phyloP scores from a whole-genome alignment of 1,140 invertebrate species.

The Brachionus rubens region DNA sequence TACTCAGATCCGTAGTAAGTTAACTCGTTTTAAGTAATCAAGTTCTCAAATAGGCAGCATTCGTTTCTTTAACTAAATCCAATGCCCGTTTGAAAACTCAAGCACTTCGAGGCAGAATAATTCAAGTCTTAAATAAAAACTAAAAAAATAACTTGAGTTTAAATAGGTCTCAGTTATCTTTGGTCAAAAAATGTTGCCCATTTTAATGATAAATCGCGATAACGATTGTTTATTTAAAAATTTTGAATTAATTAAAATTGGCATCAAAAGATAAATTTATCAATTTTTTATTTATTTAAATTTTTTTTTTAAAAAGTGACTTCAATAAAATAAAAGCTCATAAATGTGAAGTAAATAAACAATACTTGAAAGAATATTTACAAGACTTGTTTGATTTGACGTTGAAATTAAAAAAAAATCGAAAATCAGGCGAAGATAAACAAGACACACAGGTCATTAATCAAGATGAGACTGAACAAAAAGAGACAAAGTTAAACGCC shows the following conservation, averaged over 20 bases:
- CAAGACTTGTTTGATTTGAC: slow-evolving; percentile 16
- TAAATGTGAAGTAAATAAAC: slow-evolving; percentile 29
- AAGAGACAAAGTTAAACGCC: not conserved
- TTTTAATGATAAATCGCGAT: too few relatives aligned
- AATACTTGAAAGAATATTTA: slow-evolving; percentile 20
- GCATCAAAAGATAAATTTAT: slow-evolving; percentile 1
- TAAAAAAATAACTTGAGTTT: not conserved
- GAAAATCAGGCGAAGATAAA: not conserved
- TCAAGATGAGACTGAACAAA: not conserved
- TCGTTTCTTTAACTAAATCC: not conserved
- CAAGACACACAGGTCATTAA: not conserved
- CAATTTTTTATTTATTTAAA: not conserved
- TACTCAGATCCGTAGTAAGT: not conserved
- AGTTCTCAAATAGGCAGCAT: slow-evolving; percentile 45
- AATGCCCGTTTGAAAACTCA: slow-evolving; percentile 18
- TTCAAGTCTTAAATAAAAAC: not conserved
- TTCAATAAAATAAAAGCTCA: slow-evolving; percentile 6
- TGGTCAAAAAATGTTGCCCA: too few relatives aligned
- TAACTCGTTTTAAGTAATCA: not conserved
- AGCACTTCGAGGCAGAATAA: not conserved
- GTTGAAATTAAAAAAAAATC: slow-evolving; percentile 8
- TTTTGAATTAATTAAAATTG: slow-evolving; percentile 30
- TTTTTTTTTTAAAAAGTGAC: not conserved
- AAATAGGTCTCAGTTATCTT: not conserved
- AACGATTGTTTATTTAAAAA: not conserved